These are phyloP conservation scores for Ceryle rudis DNA, from an alignment of 2,797 vertebrate species.

Conservation along the genomic window DNA sequence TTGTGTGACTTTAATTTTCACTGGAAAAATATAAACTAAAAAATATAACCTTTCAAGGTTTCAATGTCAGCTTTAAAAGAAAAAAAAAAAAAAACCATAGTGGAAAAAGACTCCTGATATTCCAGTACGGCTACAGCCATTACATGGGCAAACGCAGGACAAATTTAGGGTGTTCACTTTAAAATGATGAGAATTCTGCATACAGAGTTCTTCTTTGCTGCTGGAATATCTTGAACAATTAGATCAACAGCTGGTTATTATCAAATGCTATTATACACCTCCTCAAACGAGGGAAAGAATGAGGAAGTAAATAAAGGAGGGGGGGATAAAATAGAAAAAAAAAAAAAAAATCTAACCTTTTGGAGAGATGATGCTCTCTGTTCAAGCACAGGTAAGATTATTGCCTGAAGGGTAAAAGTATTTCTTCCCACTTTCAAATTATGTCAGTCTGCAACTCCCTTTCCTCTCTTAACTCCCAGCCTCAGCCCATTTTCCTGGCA, in stretches of 20 bases:
- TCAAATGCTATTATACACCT: background rate
- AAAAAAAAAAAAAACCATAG: background rate
- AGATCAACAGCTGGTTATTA: background rate
- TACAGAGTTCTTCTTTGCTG: background rate
- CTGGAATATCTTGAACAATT: background rate
- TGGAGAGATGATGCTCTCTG: background rate
- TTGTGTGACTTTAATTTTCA: background rate
- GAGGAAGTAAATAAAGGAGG: background rate
- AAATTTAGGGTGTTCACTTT: background rate
- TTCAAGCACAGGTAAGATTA: background rate
- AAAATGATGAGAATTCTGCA: background rate
- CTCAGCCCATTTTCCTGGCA: background rate
- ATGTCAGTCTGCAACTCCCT: background rate
- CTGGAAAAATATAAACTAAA: background rate
- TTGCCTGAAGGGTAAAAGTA: constrained; percentile 25
- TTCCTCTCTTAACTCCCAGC: background rate
- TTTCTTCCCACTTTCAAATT: constrained; percentile 35
- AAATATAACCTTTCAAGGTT: background rate
- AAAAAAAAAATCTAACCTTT: background rate
- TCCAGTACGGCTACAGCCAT: background rate
- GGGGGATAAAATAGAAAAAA: background rate
- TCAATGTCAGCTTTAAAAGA: background rate
- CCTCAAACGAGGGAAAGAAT: background rate
- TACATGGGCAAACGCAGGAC: background rate
- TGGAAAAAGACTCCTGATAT: background rate